Evolutionary conservation across 2,113 vertebrate genomes (phyloP).

Genomic region (Forbesichthys agassizii): DNA sequence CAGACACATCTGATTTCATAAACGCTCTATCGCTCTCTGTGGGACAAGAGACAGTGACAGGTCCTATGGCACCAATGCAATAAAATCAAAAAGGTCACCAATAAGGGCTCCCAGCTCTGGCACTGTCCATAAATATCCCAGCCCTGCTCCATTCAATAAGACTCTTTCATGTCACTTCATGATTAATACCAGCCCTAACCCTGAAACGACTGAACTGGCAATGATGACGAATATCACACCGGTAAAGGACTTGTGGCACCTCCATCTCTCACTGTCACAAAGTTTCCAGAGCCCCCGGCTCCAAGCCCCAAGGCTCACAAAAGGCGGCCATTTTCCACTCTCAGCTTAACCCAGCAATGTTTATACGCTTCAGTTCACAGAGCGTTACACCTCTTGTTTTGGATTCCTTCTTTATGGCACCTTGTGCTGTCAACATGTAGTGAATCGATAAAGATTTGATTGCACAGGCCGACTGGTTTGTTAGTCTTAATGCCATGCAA

Average conservation of each 20-base stretch:
- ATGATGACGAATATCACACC: conserved; percentile 73
- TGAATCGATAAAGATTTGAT: background rate
- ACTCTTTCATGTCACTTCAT: conserved; percentile 51
- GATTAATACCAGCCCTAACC: conserved; percentile 72
- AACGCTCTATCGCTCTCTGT: conserved; percentile 23
- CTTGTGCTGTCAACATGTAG: background rate
- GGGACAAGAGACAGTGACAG: background rate
- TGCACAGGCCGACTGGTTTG: background rate
- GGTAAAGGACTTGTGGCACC: conserved; percentile 46
- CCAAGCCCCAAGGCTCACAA: conserved; percentile 25
- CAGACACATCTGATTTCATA: conserved; percentile 23
- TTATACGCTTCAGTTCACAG: conserved; percentile 13
- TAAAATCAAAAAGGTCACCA: conserved; percentile 43
- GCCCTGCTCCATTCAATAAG: conserved; percentile 44
- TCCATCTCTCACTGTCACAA: conserved; percentile 67
- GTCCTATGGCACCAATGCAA: conserved; percentile 20
- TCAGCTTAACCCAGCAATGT: conserved; percentile 17
- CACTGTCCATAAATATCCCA: conserved; percentile 67
- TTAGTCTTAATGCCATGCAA: background rate
- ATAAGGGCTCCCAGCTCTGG: conserved; percentile 25
- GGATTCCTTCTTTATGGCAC: background rate
- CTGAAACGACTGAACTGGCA: conserved; percentile 69
- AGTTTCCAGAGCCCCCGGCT: conserved; percentile 38
- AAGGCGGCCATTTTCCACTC: conserved; percentile 20
- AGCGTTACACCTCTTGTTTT: background rate